A percentile compares a stretch with the other conserved stretches of the same genome.
phyloP scores from a whole-genome alignment of 2,113 vertebrate genomes.

The Mellivora capensis region DNA sequence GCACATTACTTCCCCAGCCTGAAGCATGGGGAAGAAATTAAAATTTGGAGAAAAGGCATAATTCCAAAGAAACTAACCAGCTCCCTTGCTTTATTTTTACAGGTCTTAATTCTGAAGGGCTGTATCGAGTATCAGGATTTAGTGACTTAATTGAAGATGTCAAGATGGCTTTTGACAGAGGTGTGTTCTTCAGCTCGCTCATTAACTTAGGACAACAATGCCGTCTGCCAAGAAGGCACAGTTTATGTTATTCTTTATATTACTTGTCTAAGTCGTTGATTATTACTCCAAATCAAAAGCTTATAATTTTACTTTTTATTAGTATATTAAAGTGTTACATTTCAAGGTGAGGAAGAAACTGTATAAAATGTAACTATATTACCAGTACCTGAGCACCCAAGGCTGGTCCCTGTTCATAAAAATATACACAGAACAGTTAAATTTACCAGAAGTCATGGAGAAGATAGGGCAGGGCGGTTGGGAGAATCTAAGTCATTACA shows the following conservation, averaged over 20 bases:
- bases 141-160: constrained; percentile 99
- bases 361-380: neutral
- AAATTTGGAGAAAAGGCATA: constrained; percentile 16
- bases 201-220: neutral
- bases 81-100: constrained; percentile 33
- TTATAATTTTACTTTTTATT: neutral
- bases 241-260: neutral
- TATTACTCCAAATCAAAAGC: neutral
- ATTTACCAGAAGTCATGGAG: neutral
- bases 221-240: neutral
- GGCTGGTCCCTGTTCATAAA: neutral
- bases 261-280: constrained; percentile 3
- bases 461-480: neutral
- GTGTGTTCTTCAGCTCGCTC: constrained; percentile 78
- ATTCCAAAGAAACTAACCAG: constrained; percentile 35
- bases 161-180: constrained; percentile 99
- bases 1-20: constrained; percentile 1
- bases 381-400: neutral
- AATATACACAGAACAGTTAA: neutral
- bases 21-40: neutral
- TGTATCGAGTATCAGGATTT: constrained; percentile 98
- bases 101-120: constrained; percentile 98
- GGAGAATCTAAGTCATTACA: neutral
- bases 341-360: neutral
- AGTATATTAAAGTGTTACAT: neutral